phyloP scores from a whole-genome alignment of 2,113 vertebrate species.

The Sialia sialis region DNA sequence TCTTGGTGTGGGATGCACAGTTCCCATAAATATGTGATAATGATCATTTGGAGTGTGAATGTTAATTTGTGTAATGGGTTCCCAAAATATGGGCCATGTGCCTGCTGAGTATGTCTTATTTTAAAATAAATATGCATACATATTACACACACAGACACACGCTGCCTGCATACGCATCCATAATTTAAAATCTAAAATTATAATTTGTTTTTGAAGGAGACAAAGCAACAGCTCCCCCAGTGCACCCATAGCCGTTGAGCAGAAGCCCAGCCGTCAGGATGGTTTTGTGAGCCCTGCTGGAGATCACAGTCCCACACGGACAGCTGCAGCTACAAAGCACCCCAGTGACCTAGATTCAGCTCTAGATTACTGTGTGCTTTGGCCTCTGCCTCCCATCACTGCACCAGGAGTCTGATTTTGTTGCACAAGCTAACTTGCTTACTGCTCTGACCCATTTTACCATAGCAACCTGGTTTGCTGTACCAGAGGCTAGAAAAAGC shows the following conservation, averaged over 20 bases:
- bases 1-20: background rate
- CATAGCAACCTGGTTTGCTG: constrained; percentile 79
- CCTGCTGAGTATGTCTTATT: constrained; percentile 48
- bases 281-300: constrained; percentile 53
- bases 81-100: constrained; percentile 49
- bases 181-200: constrained; percentile 57
- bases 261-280: constrained; percentile 24
- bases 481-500: constrained; percentile 43
- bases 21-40: constrained; percentile 44
- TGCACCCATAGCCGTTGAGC: background rate
- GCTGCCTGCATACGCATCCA: constrained; percentile 24
- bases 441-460: constrained; percentile 85
- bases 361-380: constrained; percentile 76
- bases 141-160: constrained; percentile 33
- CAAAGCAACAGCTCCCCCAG: constrained; percentile 43
- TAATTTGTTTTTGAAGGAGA: constrained; percentile 35
- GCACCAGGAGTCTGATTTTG: constrained; percentile 68
- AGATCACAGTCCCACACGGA: constrained; percentile 59
- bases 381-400: constrained; percentile 53
- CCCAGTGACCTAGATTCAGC: constrained; percentile 89
- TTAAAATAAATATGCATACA: constrained; percentile 48
- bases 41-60: constrained; percentile 43
- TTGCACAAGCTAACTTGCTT: constrained; percentile 74
- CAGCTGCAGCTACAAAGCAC: constrained; percentile 78
- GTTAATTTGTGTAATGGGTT: constrained; percentile 46